These are phyloP conservation scores for Falco columbarius DNA, from an alignment of 2,797 vertebrate genomes.

Conservation along the genomic window DNA sequence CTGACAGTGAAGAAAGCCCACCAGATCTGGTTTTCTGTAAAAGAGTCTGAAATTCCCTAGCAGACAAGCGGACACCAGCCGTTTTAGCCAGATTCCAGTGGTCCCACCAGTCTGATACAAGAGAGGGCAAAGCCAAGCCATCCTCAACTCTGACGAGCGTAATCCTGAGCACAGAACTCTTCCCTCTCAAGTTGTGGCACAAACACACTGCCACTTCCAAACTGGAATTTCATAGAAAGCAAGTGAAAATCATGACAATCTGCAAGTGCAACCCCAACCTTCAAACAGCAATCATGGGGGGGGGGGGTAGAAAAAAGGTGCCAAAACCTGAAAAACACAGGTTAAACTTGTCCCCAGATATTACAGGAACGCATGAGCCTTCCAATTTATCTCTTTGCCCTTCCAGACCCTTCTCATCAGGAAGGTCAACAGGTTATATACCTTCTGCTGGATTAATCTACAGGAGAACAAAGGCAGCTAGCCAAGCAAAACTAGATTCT, in stretches of 20 bases:
- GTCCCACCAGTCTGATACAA: background rate
- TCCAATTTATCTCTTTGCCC: constrained; percentile 24
- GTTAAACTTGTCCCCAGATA: background rate
- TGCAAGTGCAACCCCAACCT: background rate
- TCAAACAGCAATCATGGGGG: background rate
- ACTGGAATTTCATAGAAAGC: background rate
- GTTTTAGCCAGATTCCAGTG: background rate
- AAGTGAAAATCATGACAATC: background rate
- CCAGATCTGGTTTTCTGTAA: background rate
- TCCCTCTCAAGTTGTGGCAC: background rate
- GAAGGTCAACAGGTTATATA: constrained; percentile 68
- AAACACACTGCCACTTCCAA: background rate
- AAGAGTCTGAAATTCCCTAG: background rate
- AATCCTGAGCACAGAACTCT: background rate
- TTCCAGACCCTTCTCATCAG: constrained; percentile 31
- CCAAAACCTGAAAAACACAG: background rate
- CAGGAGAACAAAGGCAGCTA: constrained; percentile 24
- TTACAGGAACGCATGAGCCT: background rate
- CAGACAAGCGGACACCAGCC: background rate
- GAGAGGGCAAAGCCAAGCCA: background rate
- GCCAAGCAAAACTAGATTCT: constrained; percentile 44
- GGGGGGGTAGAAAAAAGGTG: background rate
- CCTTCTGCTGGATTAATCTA: constrained; percentile 60
- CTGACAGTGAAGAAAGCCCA: background rate
- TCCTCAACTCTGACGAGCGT: background rate